These are phyloP conservation scores for Tolypeutes matacus DNA, from an alignment of 2,797 vertebrate genomes.

Conservation along the genomic window DNA sequence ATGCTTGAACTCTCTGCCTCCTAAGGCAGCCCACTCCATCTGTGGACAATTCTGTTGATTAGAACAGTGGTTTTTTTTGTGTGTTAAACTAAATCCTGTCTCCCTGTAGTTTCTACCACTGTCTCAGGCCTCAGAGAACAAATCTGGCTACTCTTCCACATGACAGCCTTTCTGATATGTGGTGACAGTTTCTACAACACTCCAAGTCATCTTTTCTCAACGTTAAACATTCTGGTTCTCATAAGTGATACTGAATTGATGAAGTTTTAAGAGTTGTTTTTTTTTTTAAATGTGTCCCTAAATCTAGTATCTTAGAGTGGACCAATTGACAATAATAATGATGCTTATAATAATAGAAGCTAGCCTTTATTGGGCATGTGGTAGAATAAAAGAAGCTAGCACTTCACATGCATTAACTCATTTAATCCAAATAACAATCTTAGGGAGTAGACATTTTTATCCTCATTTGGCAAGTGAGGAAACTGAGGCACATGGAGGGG, in stretches of 20 bases:
- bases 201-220: slow-evolving; percentile 50
- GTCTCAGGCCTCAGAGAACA: slow-evolving; percentile 55
- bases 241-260: slow-evolving; percentile 47
- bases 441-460: background rate
- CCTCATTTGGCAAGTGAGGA: background rate
- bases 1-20: slow-evolving; percentile 31
- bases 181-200: slow-evolving; percentile 51
- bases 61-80: background rate
- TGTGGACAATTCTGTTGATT: slow-evolving; percentile 60
- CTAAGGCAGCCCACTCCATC: background rate
- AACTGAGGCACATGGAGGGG: background rate
- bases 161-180: slow-evolving; percentile 65
- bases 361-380: background rate
- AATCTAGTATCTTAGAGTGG: background rate
- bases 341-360: background rate
- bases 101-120: slow-evolving; percentile 47
- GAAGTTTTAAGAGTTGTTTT: background rate
- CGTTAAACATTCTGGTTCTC: slow-evolving; percentile 23
- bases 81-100: slow-evolving; percentile 43
- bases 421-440: background rate
- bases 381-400: background rate
- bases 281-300: background rate
- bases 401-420: background rate
- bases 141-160: slow-evolving; percentile 61
- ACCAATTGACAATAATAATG: background rate